A percentile compares a stretch with the other conserved stretches of the same genome.
Evolutionary conservation across 1,140 invertebrate species (phyloP).

Genomic region (Drosophila takahashii): DNA sequence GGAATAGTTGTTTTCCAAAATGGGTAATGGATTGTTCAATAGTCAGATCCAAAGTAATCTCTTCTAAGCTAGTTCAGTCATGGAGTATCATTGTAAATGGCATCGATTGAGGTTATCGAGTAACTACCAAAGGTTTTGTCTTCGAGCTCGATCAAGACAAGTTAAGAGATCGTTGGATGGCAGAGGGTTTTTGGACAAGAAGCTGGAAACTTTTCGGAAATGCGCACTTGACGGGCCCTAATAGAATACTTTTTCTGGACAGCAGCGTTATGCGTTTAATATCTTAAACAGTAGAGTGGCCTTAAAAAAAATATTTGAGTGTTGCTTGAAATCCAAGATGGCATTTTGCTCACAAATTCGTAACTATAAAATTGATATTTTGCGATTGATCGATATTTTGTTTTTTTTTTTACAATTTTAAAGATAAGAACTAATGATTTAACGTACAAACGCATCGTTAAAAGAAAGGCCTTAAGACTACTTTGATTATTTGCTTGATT

Average conservation of each 20-base stretch:
- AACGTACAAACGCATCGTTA: conserved; percentile 28
- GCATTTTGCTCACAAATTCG: conserved; percentile 14
- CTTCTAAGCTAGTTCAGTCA: conserved; percentile 55
- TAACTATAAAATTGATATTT: conserved; percentile 25
- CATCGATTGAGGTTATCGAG: conserved; percentile 20
- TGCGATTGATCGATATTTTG: neutral
- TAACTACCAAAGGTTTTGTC: conserved; percentile 18
- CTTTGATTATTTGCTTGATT: conserved; percentile 78
- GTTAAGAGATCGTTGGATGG: conserved; percentile 44
- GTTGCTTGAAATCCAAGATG: neutral
- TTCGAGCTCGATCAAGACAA: conserved; percentile 15
- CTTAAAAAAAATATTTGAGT: conserved; percentile 35
- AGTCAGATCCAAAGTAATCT: conserved; percentile 26
- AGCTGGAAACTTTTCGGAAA: conserved; percentile 4
- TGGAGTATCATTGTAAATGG: conserved; percentile 45
- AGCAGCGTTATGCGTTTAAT: conserved; percentile 21
- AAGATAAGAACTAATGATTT: conserved; percentile 15
- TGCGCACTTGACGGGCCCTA: conserved; percentile 12
- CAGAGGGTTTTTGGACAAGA: conserved; percentile 9
- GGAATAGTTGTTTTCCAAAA: conserved; percentile 30
- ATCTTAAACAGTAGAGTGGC: conserved; percentile 19
- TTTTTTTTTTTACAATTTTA: conserved; percentile 18
- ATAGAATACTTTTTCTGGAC: conserved; percentile 33
- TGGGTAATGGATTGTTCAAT: conserved; percentile 8
- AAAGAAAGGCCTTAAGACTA: conserved; percentile 53